These are phyloP conservation scores for Porites rus DNA, from an alignment of 92 coral and sea anemone genomes.

Conservation along the genomic window DNA sequence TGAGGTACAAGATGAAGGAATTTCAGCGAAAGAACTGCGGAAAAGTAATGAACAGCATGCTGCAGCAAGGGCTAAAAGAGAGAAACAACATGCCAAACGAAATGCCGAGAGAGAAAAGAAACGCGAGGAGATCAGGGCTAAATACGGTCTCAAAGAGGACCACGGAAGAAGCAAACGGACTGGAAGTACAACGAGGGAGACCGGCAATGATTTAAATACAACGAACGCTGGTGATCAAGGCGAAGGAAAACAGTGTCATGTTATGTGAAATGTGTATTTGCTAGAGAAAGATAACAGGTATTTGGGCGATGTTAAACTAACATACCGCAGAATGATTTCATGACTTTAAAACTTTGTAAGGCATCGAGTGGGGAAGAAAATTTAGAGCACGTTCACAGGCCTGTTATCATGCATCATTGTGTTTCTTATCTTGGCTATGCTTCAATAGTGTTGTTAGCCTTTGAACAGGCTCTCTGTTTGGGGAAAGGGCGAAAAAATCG, in stretches of 20 bases:
- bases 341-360: too few relatives aligned
- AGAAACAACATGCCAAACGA: conserved; percentile 71
- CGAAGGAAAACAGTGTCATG: conserved; percentile 40
- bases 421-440: too few relatives aligned
- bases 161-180: conserved; percentile 35
- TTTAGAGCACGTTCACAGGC: too few relatives aligned
- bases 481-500: too few relatives aligned
- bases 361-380: too few relatives aligned
- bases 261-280: conserved; percentile 23
- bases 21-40: conserved; percentile 68
- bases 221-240: not conserved
- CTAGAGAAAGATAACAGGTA: not conserved
- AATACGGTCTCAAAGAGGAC: conserved; percentile 71
- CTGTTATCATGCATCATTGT: too few relatives aligned
- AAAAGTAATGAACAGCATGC: conserved; percentile 67
- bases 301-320: not conserved
- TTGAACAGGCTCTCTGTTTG: too few relatives aligned
- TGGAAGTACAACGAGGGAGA: conserved; percentile 9
- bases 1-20: conserved; percentile 18
- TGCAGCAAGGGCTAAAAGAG: conserved; percentile 67
- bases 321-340: too few relatives aligned
- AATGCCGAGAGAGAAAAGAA: conserved; percentile 73
- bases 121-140: conserved; percentile 77
- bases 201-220: not conserved
- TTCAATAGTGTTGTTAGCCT: too few relatives aligned